A percentile compares a stretch with the other conserved stretches of the same genome.
phyloP scores from a whole-genome alignment of 2,797 vertebrate species.

The Allochrocebus solatus region DNA sequence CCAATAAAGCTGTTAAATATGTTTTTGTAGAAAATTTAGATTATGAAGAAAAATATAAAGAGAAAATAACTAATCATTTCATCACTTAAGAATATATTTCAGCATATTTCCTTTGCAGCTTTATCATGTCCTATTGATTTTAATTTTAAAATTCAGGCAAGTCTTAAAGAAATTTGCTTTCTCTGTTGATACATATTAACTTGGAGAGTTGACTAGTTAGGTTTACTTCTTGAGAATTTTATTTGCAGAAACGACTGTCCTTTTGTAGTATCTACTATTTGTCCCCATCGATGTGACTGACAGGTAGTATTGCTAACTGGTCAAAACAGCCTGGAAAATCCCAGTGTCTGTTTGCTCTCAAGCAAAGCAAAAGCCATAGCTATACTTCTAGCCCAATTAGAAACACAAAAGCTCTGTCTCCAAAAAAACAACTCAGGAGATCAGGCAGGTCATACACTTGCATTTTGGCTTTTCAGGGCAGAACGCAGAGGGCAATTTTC shows the following conservation, averaged over 20 bases:
- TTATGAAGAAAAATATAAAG: background rate
- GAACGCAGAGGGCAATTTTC: background rate
- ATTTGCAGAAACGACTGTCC: background rate
- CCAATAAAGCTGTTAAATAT: background rate
- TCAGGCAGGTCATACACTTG: background rate
- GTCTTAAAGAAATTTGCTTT: background rate
- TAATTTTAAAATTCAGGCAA: background rate
- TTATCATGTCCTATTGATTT: background rate
- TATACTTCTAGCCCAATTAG: background rate
- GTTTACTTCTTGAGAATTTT: background rate
- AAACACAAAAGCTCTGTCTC: slow-evolving; percentile 16
- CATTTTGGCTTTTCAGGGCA: background rate
- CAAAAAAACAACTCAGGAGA: background rate
- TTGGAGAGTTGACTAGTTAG: background rate
- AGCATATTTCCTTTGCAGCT: background rate
- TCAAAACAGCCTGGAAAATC: background rate
- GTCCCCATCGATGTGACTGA: background rate
- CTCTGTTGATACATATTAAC: background rate
- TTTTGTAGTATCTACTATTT: background rate
- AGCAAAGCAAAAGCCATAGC: background rate
- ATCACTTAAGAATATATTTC: background rate
- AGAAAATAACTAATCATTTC: background rate
- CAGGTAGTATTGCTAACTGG: background rate
- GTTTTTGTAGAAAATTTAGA: background rate
- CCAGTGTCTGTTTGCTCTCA: background rate